Percentiles rank a stretch among this genome's conserved stretches.
Conservation (phyloP, 2,113 vertebrate species). For the Brevimyrus niger region DNA sequence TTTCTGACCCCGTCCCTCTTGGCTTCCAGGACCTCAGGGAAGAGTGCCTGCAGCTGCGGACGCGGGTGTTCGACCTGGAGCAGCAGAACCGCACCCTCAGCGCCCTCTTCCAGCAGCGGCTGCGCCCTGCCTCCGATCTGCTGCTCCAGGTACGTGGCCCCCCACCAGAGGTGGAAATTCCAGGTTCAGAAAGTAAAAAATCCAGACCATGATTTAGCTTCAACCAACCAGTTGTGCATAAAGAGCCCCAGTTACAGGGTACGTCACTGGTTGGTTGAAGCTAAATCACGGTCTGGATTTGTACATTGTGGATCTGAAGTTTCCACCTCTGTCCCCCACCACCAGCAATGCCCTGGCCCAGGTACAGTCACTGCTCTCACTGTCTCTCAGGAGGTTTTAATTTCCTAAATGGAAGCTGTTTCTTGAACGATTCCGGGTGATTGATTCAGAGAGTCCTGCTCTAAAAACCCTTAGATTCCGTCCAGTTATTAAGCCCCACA, state of each 20-base stretch:
- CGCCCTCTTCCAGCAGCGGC: conserved; percentile 78
- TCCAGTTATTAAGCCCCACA: background rate
- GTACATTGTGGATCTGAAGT: too few species aligned
- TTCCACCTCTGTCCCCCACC: too few species aligned
- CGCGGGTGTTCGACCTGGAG: conserved; percentile 84
- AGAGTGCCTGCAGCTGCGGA: conserved; percentile 83
- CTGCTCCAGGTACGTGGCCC: conserved; percentile 71
- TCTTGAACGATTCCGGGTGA: background rate
- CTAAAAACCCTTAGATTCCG: background rate
- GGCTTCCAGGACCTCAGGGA: conserved; percentile 75
- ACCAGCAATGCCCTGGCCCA: background rate
- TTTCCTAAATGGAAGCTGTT: background rate
- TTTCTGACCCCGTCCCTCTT: background rate
- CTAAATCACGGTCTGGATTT: too few species aligned
- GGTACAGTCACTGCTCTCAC: background rate
- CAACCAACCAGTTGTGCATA: too few species aligned
- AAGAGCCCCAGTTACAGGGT: too few species aligned
- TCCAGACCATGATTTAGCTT: too few species aligned
- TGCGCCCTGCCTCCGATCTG: conserved; percentile 76
- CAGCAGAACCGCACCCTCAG: conserved; percentile 80
- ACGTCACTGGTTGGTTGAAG: too few species aligned
- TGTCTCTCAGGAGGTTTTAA: background rate
- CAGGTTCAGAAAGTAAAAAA: too few species aligned
- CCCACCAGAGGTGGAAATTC: too few species aligned
- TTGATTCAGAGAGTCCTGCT: background rate